Evolutionary conservation across 2,113 vertebrate species (phyloP).

Genomic region (Budorcas taxicolor): DNA sequence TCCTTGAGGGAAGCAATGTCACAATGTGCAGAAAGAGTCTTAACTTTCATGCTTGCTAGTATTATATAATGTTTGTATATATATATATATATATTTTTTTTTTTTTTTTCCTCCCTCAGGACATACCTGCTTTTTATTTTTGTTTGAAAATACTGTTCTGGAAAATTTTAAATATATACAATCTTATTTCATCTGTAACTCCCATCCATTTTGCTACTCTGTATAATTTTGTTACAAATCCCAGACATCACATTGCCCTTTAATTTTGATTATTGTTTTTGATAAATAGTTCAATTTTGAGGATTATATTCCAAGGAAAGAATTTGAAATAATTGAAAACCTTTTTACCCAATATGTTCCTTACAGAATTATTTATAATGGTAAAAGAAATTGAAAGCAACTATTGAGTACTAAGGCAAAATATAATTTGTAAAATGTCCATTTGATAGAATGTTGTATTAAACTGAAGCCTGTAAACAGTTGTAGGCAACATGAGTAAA

Average conservation of each 20-base stretch:
- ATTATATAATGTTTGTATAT: not conserved
- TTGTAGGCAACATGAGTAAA: not conserved
- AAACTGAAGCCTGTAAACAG: not conserved
- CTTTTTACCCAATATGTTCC: not conserved
- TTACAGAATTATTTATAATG: not conserved
- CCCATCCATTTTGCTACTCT: not conserved
- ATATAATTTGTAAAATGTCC: not conserved
- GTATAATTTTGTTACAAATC: not conserved
- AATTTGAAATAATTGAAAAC: not conserved
- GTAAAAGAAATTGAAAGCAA: not conserved
- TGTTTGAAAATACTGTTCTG: not conserved
- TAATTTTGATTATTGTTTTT: slow-evolving; percentile 11
- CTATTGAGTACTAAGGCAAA: not conserved
- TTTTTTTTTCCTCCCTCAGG: not conserved
- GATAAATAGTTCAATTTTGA: not conserved
- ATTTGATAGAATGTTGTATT: not conserved
- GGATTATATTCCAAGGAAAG: not conserved
- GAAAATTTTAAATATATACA: not conserved
- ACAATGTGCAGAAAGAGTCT: not conserved
- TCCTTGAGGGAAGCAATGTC: not conserved
- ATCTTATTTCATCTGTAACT: not conserved
- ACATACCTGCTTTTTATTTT: not conserved
- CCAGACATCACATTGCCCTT: not conserved
- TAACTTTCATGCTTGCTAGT: not conserved
- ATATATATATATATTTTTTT: too few relatives aligned